These are phyloP conservation scores for Dipodomys merriami DNA, from an alignment of 2,113 vertebrate species.

Conservation along the genomic window DNA sequence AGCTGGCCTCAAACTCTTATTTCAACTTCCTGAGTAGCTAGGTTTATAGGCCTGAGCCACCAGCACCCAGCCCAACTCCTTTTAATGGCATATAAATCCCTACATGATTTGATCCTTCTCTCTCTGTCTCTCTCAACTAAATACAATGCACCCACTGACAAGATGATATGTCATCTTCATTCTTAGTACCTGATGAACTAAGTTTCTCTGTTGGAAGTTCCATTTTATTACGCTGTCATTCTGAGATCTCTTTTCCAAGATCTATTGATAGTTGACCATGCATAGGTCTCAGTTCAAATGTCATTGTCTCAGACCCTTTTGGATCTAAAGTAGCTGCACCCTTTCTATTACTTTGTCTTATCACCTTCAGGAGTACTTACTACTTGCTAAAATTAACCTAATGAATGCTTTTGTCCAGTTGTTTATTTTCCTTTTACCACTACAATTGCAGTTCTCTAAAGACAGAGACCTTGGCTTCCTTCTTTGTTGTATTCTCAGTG, in stretches of 20 bases:
- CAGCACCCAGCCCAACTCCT: not conserved
- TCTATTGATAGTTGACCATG: not conserved
- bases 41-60: too few species aligned
- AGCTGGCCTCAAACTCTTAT: too few species aligned
- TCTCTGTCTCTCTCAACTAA: not conserved
- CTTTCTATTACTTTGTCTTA: not conserved
- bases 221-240: not conserved
- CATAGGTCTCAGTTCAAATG: not conserved
- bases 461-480: not conserved
- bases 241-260: not conserved
- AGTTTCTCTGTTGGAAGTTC: not conserved
- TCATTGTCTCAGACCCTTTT: not conserved
- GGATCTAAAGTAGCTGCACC: not conserved
- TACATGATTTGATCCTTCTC: not conserved
- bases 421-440: not conserved
- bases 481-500: not conserved
- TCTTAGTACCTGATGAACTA: not conserved
- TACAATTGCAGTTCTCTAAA: slow-evolving; percentile 23
- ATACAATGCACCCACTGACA: not conserved
- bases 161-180: not conserved
- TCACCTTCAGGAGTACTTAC: not conserved
- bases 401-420: not conserved
- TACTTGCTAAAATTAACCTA: slow-evolving; percentile 2
- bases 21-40: too few species aligned
- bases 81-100: not conserved